Percentiles rank a stretch among this genome's conserved stretches.
Evolutionary conservation across 1,140 invertebrate species (phyloP).

Genomic region (Epicauta chinensis): DNA sequence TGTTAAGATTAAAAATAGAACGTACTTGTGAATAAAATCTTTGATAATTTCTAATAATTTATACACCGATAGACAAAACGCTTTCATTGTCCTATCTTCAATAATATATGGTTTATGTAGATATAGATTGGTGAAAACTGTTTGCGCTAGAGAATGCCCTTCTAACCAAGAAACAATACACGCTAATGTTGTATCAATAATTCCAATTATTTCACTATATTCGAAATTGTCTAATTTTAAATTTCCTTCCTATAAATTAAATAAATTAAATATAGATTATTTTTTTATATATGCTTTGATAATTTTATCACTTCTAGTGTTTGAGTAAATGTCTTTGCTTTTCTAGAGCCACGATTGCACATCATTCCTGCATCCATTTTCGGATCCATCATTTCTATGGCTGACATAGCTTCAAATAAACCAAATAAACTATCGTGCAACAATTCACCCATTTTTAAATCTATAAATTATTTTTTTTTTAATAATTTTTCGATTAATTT

Average conservation of each 20-base stretch:
- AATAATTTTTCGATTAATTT: slow-evolving; percentile 3
- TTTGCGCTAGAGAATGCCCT: slow-evolving; percentile 93
- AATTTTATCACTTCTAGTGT: slow-evolving; percentile 70
- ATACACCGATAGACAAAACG: slow-evolving; percentile 81
- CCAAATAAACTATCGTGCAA: slow-evolving; percentile 84
- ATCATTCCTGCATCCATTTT: slow-evolving; percentile 99
- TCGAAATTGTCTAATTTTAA: slow-evolving; percentile 75
- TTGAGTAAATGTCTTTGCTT: slow-evolving; percentile 83
- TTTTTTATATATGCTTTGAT: neutral
- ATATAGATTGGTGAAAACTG: slow-evolving; percentile 95
- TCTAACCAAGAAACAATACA: slow-evolving; percentile 93
- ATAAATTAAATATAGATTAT: slow-evolving; percentile 16
- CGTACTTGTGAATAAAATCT: slow-evolving; percentile 79
- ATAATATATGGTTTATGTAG: slow-evolving; percentile 86
- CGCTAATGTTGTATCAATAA: slow-evolving; percentile 88
- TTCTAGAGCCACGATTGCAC: slow-evolving; percentile 79
- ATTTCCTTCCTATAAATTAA: slow-evolving; percentile 55
- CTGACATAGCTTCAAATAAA: slow-evolving; percentile 97
- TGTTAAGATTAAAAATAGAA: slow-evolving; percentile 20
- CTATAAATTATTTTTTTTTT: slow-evolving; percentile 42
- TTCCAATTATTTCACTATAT: slow-evolving; percentile 69
- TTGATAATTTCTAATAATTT: slow-evolving; percentile 89
- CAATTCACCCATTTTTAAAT: slow-evolving; percentile 79
- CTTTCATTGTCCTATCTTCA: slow-evolving; percentile 74
- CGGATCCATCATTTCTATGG: slow-evolving; percentile 99